Conservation (phyloP, 2,797 vertebrate genomes). For the Eptatretus atami region DNA sequence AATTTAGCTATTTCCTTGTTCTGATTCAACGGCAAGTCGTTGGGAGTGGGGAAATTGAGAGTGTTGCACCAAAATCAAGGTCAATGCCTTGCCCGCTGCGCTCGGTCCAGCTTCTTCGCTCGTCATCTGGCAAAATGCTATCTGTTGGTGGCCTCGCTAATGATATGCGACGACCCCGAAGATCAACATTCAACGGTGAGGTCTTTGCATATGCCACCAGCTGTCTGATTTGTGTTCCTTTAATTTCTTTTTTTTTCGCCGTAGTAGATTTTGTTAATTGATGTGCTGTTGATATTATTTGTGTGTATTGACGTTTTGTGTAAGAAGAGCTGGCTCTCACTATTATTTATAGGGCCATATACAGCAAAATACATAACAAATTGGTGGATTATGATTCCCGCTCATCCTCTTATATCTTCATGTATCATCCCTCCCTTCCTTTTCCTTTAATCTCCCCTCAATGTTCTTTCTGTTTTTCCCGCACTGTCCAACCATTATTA, state of each 20-base stretch:
- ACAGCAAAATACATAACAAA: no score
- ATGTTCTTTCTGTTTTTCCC: not conserved
- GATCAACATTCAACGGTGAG: conserved; percentile 55
- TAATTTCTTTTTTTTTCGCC: no score
- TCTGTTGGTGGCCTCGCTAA: conserved; percentile 72
- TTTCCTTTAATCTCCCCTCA: not conserved
- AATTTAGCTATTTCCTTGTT: not conserved
- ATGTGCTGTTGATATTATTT: no score
- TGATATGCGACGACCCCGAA: conserved; percentile 81
- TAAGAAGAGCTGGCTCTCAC: no score
- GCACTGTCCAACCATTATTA: no score
- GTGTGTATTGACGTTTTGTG: no score
- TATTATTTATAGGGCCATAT: no score
- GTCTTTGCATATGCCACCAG: conserved; percentile 4
- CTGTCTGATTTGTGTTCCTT: no score
- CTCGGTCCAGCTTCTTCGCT: conserved; percentile 77
- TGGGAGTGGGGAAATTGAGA: conserved; percentile 92
- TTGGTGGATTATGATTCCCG: no score
- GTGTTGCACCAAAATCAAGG: conserved; percentile 34
- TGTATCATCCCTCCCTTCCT: not conserved
- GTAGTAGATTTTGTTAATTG: no score
- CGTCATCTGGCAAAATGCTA: conserved; percentile 69
- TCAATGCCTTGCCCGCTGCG: conserved; percentile 41
- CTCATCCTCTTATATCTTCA: not conserved
- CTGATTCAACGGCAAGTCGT: conserved; percentile 33